Percentiles rank a stretch among this genome's conserved stretches.
phyloP scores from a whole-genome alignment of 1,140 invertebrate genomes.

The Pogonognathellus flavescens region DNA sequence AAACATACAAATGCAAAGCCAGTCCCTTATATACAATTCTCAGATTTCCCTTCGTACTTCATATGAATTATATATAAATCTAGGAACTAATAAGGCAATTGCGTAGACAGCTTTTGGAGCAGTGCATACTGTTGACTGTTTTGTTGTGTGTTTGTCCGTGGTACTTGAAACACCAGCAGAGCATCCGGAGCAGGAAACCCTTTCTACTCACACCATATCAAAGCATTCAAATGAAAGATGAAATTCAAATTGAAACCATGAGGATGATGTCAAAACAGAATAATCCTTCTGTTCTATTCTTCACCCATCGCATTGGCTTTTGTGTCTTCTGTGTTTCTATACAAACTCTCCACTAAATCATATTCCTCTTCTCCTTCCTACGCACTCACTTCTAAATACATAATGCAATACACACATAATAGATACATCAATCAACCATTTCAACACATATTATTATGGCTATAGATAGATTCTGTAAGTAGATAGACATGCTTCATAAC shows the following conservation, averaged over 20 bases:
- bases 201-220: constrained; percentile 32
- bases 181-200: constrained; percentile 24
- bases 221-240: constrained; percentile 25
- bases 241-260: constrained; percentile 49
- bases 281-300: background rate
- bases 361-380: too few species aligned
- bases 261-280: constrained; percentile 48
- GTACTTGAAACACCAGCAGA: constrained; percentile 29
- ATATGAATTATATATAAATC: too few species aligned
- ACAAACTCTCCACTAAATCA: too few species aligned
- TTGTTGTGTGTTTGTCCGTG: background rate
- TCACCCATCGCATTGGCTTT: background rate
- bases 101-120: background rate
- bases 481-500: too few species aligned
- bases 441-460: too few species aligned
- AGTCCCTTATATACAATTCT: background rate
- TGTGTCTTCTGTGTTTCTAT: background rate
- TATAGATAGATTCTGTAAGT: too few species aligned
- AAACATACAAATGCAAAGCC: background rate
- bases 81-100: too few species aligned
- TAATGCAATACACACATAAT: too few species aligned
- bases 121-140: constrained; percentile 27
- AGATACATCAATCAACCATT: too few species aligned
- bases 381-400: too few species aligned
- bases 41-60: background rate